Percentiles rank a stretch among this genome's conserved stretches.
These are phyloP conservation scores for Spilarctia lutea DNA, from an alignment of 2,888 invertebrate genomes.

Conservation along the genomic window DNA sequence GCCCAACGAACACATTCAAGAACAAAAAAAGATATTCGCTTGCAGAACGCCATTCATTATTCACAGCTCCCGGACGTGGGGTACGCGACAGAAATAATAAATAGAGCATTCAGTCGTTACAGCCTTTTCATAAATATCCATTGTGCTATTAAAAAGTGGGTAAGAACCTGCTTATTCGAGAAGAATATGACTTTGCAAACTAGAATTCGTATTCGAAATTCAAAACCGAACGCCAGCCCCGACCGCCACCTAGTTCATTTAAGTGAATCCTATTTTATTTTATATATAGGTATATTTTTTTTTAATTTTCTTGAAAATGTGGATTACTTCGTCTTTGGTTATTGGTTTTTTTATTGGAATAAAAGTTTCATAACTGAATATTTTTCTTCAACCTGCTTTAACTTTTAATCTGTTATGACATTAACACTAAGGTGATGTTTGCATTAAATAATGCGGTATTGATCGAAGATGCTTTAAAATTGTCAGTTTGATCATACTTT, in stretches of 20 bases:
- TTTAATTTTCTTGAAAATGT: background rate
- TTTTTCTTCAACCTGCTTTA: background rate
- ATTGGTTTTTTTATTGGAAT: background rate
- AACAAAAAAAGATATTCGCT: conserved; percentile 48
- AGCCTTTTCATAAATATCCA: conserved; percentile 30
- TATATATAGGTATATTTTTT: conserved; percentile 10
- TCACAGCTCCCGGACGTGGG: conserved; percentile 57
- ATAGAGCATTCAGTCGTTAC: conserved; percentile 39
- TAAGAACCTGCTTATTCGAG: background rate
- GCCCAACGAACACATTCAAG: conserved; percentile 18
- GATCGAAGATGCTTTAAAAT: background rate
- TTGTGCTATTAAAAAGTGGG: conserved; percentile 23
- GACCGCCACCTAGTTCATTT: conserved; percentile 8
- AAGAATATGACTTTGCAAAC: background rate
- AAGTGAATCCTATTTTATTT: conserved; percentile 10
- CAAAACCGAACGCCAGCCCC: conserved; percentile 9
- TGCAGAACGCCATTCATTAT: conserved; percentile 51
- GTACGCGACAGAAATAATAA: conserved; percentile 61
- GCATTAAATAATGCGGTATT: background rate
- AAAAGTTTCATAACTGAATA: background rate
- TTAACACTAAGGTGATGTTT: background rate
- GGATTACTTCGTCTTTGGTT: background rate
- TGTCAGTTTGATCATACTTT: background rate
- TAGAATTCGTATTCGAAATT: conserved; percentile 13
- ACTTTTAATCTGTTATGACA: background rate